Base-by-base conservation (phyloP, 1,140 invertebrate species). In the Ceratina calcarata region DNA sequence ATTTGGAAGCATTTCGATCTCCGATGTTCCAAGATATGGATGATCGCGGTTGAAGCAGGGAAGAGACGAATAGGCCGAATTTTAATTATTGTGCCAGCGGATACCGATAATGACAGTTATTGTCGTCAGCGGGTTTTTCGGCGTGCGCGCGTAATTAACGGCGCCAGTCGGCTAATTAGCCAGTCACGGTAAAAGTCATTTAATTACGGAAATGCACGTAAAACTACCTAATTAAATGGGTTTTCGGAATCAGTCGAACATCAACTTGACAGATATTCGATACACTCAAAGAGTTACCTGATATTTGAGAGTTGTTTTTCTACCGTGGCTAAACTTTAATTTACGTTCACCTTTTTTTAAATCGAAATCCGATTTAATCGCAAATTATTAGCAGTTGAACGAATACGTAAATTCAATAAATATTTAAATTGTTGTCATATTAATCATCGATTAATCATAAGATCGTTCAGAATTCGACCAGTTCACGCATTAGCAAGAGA, bases 221-320 rank as follows among this genome's bases (percentile, higher is more conserved):
- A 65, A 65, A 65, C 69, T 20, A 22, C n/a, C 68, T 78, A 78
- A 78, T 78, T 72, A 72, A 57, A 45, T 20, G 32, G 18, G 18
- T 37, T 62, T 45, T 64, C 16, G 18, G 24, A 32, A 10, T 45
- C 15, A 16, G 62, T 61, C 67, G 58, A 24, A 45, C 1, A 15
- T 2, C 22, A 7, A 20, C 45, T 64, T 45, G 49, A 62, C n/a
- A 37, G 67, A 71, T 55, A 20, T 64, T 71, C 49, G 49, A 55
- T 64, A 78, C 16, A 57, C 15, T 18, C 53, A 53, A 6, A 45
- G 37, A 3, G 37, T 0, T 24, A 2, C 13, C 2, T 20, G 57
- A 20, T 20, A 60, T 60, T 60, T 60, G 2, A 20, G n/a, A 10
- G 57, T 20, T 60, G n/a, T n/a, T n/a, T 60, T 60, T 60, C 7